phyloP scores from a whole-genome alignment of 2,888 invertebrate species.

The Harpalus rufipes region DNA sequence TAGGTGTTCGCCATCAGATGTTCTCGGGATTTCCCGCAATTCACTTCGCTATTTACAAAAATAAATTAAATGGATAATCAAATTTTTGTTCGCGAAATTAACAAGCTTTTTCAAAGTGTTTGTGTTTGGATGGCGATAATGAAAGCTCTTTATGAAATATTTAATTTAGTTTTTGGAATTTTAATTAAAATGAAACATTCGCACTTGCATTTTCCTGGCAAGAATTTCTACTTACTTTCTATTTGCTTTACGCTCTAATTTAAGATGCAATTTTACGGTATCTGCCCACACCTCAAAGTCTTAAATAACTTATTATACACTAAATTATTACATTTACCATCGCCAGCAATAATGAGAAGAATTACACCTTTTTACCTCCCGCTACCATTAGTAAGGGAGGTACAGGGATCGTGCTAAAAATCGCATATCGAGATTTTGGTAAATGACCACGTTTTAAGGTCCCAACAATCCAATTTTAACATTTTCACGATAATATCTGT shows the following conservation, averaged over 20 bases:
- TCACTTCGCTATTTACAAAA: conserved; percentile 40
- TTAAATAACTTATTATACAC: background rate
- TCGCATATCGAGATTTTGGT: no score
- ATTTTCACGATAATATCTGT: no score
- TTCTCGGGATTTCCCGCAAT: conserved; percentile 41
- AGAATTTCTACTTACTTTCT: conserved; percentile 3
- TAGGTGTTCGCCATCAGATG: conserved; percentile 48
- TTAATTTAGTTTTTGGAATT: conserved; percentile 43
- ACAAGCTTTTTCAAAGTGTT: conserved; percentile 44
- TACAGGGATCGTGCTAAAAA: no score
- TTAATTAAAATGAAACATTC: conserved; percentile 31
- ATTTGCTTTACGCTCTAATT: background rate
- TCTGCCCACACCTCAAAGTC: background rate
- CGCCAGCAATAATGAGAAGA: no score
- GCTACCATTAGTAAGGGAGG: no score
- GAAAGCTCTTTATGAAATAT: conserved; percentile 28
- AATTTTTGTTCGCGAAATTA: conserved; percentile 41
- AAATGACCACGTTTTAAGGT: no score
- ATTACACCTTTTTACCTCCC: no score
- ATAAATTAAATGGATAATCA: conserved; percentile 42
- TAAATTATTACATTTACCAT: background rate
- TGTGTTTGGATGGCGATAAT: conserved; percentile 29
- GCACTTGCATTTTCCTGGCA: background rate
- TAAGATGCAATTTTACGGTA: conserved; percentile 1
- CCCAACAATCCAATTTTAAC: no score